Base-by-base conservation (phyloP, 2,113 vertebrate genomes). In the Upupa epops region DNA sequence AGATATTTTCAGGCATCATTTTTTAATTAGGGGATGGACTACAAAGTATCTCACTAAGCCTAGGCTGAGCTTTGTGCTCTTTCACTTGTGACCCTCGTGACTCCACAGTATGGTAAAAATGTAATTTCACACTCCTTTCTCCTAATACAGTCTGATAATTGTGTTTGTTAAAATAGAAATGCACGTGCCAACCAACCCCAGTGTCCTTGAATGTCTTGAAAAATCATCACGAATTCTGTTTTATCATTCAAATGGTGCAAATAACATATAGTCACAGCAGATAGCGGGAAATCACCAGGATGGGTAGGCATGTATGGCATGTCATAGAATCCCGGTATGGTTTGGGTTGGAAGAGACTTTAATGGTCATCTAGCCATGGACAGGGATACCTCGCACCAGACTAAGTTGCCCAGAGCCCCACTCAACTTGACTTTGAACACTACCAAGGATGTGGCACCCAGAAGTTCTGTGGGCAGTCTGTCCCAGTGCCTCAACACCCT, bases 11-110 rank as follows among this genome's bases (percentile, higher is more conserved):
- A 83, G 32, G 64, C 70, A 69, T 46, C 54, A 42, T 42, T 77
- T 78, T 80, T 5, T 76, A 72, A 48, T 36, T 73, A 61, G 31
- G 25, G 46, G 36, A 29, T 49, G 13, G 59, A 42, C 24, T 51
- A 69, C 28, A 72, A 86, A 81, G 20, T 77, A 77, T 26, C 60
- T 91, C 29, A 65, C 32, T 74, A 75, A 89, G n/a, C 58, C n/a
- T 52, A 40, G 42, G 42, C 52, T 78, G 71, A 87, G 25, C 40
- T 68, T 66, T 87, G 20, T 28, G 46, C 17, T 70, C 61, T 74
- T 90, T 94, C 40, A 52, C 36, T 78, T 80, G 19, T 78, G 76
- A 45, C 13, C 28, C 36, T 61, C 9, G 1, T 59, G 63, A 45
- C 49, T 89, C 29, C 34, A 46, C n/a, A 74, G 70, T 70, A 73